Percentiles rank a stretch among this genome's conserved stretches.
phyloP scores from a whole-genome alignment of 2,888 invertebrate genomes.

The Calameuta idolon region DNA sequence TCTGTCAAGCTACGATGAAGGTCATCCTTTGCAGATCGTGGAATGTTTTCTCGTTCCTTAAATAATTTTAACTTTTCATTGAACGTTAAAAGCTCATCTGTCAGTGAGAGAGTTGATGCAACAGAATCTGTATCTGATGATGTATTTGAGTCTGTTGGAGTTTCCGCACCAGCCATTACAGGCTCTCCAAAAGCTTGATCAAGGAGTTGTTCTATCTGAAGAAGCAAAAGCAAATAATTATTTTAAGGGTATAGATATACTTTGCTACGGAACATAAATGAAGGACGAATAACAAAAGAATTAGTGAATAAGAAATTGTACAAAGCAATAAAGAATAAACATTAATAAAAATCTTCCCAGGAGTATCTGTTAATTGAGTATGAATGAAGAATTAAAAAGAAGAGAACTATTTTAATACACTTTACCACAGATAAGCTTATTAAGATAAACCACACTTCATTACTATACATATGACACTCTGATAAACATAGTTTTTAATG shows the following conservation, averaged over 20 bases:
- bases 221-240: conserved; percentile 10
- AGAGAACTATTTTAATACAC: background rate
- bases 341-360: background rate
- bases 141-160: conserved; percentile 41
- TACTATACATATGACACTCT: background rate
- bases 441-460: background rate
- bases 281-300: background rate
- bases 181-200: conserved; percentile 55
- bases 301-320: background rate
- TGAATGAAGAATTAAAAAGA: background rate
- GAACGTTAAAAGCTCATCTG: conserved; percentile 45
- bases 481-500: background rate
- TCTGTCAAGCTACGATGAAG: conserved; percentile 72
- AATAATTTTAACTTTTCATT: conserved; percentile 38
- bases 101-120: conserved; percentile 61
- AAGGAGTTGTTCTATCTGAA: conserved; percentile 52
- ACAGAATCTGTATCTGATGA: conserved; percentile 67
- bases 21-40: conserved; percentile 61
- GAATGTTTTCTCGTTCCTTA: conserved; percentile 33
- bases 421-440: background rate
- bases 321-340: background rate
- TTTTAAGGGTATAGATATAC: background rate
- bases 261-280: background rate
- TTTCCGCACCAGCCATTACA: conserved; percentile 34
- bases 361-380: background rate